A percentile compares a stretch with the other conserved stretches of the same genome.
These are phyloP conservation scores for Xylocampa areola DNA, from an alignment of 2,888 invertebrate genomes.

Conservation along the genomic window DNA sequence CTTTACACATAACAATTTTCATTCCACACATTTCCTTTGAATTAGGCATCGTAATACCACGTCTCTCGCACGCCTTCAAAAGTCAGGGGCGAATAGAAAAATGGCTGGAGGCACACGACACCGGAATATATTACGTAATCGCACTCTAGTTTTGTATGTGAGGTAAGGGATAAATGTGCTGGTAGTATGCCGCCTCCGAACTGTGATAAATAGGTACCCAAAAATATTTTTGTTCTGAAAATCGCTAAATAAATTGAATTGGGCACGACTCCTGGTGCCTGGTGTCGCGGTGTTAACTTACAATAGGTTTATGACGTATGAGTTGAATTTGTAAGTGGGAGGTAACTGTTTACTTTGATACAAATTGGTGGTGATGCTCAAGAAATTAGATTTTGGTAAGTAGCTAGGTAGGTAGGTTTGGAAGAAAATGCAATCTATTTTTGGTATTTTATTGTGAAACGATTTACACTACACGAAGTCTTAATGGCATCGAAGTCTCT, in stretches of 20 bases:
- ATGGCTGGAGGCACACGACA: conserved; percentile 82
- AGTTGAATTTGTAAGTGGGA: conserved; percentile 49
- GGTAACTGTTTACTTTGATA: conserved; percentile 25
- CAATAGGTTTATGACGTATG: conserved; percentile 65
- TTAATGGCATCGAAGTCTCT: too few species aligned
- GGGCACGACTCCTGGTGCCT: conserved; percentile 60
- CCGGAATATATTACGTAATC: conserved; percentile 86
- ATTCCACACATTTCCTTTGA: conserved; percentile 67
- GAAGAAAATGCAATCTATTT: background rate
- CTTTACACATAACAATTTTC: conserved; percentile 58
- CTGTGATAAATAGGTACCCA: conserved; percentile 81
- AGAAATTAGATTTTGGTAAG: conserved; percentile 20
- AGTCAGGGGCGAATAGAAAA: conserved; percentile 79
- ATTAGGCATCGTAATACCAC: conserved; percentile 70
- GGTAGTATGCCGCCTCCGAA: conserved; percentile 78
- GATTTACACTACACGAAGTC: too few species aligned
- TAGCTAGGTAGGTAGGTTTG: too few species aligned
- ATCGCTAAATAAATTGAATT: conserved; percentile 84
- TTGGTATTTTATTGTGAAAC: too few species aligned
- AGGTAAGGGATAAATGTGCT: conserved; percentile 82
- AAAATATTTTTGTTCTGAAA: conserved; percentile 82
- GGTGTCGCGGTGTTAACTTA: conserved; percentile 67
- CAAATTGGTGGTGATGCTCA: conserved; percentile 32
- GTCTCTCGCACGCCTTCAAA: conserved; percentile 70
- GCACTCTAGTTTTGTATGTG: conserved; percentile 80